Evolutionary conservation across 2,113 vertebrate genomes (phyloP), one percentile per base, ranked within the genome.

Genomic region (Caloenas nicobarica): DNA sequence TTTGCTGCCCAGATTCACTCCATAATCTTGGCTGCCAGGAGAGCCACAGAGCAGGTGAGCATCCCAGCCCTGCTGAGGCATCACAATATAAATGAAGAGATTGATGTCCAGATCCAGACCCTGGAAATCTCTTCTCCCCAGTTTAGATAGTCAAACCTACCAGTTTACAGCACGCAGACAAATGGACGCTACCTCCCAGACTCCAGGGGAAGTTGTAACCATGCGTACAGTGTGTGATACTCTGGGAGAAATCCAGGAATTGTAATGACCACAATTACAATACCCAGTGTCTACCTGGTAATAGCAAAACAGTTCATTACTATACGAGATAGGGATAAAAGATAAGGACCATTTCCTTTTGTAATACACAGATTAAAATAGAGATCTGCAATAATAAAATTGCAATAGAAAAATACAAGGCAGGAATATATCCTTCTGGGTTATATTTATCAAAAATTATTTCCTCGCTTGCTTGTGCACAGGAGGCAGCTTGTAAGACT

Each of bases 1-100:
- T 86, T 62, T 91, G 82, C 36, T 54, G 36, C 31, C 28, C 51
- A 26, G 69, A 78, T 64, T 18, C 40, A 82, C 11, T 50, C 58
- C 33, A 29, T 11, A 25, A 56, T 24, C 48, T 28, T 65, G 62
- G 54, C 44, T 86, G 13, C 40, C 26, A 54, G 46, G 58, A 36
- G 7, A 58, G 8, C 13, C 40, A 40, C 56, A 11, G 56, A 70
- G n/a, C 40, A 64, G 58, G 31, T 0, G 0, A 66, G 76, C 46
- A 83, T 22, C 36, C 62, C 79, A 83, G 28, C 22, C 31, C 33
- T 2, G 1, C 53, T 65, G 33, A 79, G 21, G 42, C n/a, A 68
- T 7, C 60, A 54, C 11, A 3, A 16, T 2, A 5, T 23, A 88
- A 86, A 88, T 2, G 9, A 60, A 89, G 42, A 46, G 44, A 46